Evolutionary conservation across 2,888 invertebrate species (phyloP), one percentile per base, ranked within the genome.

Genomic region (Tinea pellionella): DNA sequence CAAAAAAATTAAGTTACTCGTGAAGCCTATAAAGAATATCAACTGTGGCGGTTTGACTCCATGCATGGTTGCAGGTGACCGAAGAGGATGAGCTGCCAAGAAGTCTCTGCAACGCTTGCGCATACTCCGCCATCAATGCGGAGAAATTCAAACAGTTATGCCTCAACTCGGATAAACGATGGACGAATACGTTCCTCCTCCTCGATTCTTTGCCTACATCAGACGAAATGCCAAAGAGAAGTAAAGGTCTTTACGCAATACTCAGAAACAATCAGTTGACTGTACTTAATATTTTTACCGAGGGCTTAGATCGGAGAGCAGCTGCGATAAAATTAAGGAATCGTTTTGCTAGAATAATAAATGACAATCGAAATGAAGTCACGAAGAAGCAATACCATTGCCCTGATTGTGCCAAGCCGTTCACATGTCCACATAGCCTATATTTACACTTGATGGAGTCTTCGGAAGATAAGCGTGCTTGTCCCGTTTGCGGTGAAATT

Each of bases 61-160:
- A 72, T 61, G 68, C 70, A 73, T 84, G 78, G 76, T 84, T 85
- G 70, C 85, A 85, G 86, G 78, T 85, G 69, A 68, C 32, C 68
- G 62, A 68, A 65, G 75, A 77, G 30, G 77, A 71, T 58, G 75
- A 70, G 64, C 73, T 84, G 67, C 85, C 86, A 3, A 62, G 70
- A n/a, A 75, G 75, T 61, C 70, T 85, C 60, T 85, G 84, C 70
- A 63, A 73, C 9, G 15, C 66, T 59, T 86, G 85, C 71, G 74
- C 71, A 18, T 61, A 66, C 41, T 71, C 76, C 3, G 75, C 77
- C 16, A 62, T 74, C 59, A 70, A 72, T 47, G 80, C 81, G 9
- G 81, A 74, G 0, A 68, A 73, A 61, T 84, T 85, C 72, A 71
- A 75, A 41, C 66, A 63, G 12, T 65, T 77, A 16, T 83, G 80